Conservation (phyloP, 1,140 invertebrate species). For the Drosophila lacteicornis region DNA sequence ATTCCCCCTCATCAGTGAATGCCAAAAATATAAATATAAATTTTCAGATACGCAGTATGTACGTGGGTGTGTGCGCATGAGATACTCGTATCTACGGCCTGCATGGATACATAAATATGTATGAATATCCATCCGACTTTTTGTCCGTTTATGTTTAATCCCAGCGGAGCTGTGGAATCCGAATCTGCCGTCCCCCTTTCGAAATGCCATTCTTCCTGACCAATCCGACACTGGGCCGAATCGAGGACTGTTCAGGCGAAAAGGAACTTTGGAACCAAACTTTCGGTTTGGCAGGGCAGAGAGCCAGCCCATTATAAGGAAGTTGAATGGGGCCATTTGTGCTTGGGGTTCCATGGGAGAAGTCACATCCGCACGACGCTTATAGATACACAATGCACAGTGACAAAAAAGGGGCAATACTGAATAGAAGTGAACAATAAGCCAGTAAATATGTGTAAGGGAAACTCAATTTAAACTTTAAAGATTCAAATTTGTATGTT, state of each 20-base stretch:
- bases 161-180: slow-evolving; percentile 33
- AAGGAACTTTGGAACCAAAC: slow-evolving; percentile 19
- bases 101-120: slow-evolving; percentile 33
- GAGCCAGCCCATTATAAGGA: slow-evolving; percentile 37
- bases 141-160: slow-evolving; percentile 31
- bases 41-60: slow-evolving; percentile 28
- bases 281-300: slow-evolving; percentile 11
- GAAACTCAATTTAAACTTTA: no score
- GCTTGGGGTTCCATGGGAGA: slow-evolving; percentile 58
- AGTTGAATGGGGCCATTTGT: slow-evolving; percentile 69
- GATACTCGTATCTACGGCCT: slow-evolving; percentile 19
- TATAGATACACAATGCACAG: slow-evolving; percentile 38
- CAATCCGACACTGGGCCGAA: slow-evolving; percentile 16
- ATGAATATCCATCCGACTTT: slow-evolving; percentile 3
- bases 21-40: slow-evolving; percentile 44
- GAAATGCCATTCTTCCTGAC: slow-evolving; percentile 28
- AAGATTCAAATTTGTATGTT: no score
- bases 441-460: no score
- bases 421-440: no score
- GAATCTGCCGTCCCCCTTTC: slow-evolving; percentile 30
- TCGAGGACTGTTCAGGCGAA: not conserved
- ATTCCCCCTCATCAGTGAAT: slow-evolving; percentile 5
- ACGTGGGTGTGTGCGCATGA: slow-evolving; percentile 15
- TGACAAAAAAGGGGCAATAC: not conserved
- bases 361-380: slow-evolving; percentile 53